A percentile compares a stretch with the other conserved stretches of the same genome.
Evolutionary conservation across 2,797 vertebrate species (phyloP).

Genomic region (Chelon auratus): DNA sequence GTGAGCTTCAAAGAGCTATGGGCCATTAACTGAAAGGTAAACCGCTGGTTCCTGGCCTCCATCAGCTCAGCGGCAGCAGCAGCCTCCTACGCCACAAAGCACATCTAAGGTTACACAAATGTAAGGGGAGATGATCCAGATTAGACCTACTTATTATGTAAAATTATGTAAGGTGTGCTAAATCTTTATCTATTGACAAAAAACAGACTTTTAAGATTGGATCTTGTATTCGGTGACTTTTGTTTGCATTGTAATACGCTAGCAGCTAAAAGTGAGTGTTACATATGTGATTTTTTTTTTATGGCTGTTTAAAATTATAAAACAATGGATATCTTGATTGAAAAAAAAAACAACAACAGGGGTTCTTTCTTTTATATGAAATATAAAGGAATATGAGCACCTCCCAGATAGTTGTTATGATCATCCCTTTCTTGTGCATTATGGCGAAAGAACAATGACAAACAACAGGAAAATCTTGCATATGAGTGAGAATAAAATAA

Average conservation of each 20-base stretch:
- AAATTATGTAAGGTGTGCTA: conserved; percentile 9
- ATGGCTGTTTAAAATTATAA: conserved; percentile 1
- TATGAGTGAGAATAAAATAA: conserved; percentile 47
- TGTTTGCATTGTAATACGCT: not conserved
- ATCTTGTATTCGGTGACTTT: not conserved
- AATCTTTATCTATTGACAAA: not conserved
- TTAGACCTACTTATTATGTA: conserved; percentile 15
- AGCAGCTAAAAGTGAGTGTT: not conserved
- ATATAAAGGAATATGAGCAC: conserved; percentile 5
- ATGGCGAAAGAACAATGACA: conserved; percentile 10
- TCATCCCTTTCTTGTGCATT: conserved; percentile 6
- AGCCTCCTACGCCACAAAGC: conserved; percentile 38
- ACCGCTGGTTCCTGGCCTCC: conserved; percentile 52
- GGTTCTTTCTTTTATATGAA: conserved; percentile 6
- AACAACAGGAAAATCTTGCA: conserved; percentile 41
- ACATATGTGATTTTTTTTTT: not conserved
- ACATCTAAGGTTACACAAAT: conserved; percentile 54
- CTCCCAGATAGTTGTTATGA: not conserved
- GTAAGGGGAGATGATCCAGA: conserved; percentile 31
- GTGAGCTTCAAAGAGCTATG: conserved; percentile 74
- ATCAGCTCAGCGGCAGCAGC: conserved; percentile 31
- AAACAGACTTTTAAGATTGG: not conserved
- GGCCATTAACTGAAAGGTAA: conserved; percentile 80
- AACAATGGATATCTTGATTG: not conserved
- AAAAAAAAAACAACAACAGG: not conserved